These are phyloP conservation scores for Oryzias sinensis DNA, from an alignment of 2,797 vertebrate genomes.

Conservation along the genomic window DNA sequence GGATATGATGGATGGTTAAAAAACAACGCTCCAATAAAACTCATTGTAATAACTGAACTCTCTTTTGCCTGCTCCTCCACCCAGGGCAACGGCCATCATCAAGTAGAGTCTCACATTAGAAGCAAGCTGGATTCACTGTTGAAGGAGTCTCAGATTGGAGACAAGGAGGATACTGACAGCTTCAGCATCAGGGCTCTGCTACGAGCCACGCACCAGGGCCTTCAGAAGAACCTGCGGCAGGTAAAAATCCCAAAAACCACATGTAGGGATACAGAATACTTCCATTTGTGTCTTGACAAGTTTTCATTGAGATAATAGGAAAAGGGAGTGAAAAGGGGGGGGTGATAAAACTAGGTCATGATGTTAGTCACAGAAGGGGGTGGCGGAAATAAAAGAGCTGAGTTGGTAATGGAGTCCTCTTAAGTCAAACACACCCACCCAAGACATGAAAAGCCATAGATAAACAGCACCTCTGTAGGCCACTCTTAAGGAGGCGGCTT, in stretches of 20 bases:
- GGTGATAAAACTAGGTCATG: slow-evolving; percentile 45
- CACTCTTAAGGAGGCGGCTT: slow-evolving; percentile 2
- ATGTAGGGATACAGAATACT: slow-evolving; percentile 2
- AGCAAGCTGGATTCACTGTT: slow-evolving; percentile 96
- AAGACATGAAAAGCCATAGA: slow-evolving; percentile 11
- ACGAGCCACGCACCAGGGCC: slow-evolving; percentile 90
- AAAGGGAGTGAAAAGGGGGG: slow-evolving; percentile 1
- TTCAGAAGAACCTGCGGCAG: slow-evolving; percentile 91
- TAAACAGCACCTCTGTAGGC: slow-evolving; percentile 8
- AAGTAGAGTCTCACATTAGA: slow-evolving; percentile 93
- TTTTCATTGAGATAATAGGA: slow-evolving; percentile 6
- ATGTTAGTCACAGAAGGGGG: slow-evolving; percentile 42
- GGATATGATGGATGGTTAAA: neutral
- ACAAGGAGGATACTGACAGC: slow-evolving; percentile 95
- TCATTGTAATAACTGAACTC: neutral
- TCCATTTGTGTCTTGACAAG: neutral
- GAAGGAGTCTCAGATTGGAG: slow-evolving; percentile 92
- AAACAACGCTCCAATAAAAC: neutral
- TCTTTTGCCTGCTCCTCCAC: slow-evolving; percentile 15
- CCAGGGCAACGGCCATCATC: slow-evolving; percentile 89
- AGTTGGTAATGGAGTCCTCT: slow-evolving; percentile 21
- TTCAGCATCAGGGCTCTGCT: slow-evolving; percentile 95
- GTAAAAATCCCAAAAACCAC: slow-evolving; percentile 62
- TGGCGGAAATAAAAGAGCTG: slow-evolving; percentile 22
- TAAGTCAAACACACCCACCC: slow-evolving; percentile 26